Evolutionary conservation across 2,888 invertebrate species (phyloP), one percentile per base, ranked within the genome.

Genomic region (Sipha maydis): DNA sequence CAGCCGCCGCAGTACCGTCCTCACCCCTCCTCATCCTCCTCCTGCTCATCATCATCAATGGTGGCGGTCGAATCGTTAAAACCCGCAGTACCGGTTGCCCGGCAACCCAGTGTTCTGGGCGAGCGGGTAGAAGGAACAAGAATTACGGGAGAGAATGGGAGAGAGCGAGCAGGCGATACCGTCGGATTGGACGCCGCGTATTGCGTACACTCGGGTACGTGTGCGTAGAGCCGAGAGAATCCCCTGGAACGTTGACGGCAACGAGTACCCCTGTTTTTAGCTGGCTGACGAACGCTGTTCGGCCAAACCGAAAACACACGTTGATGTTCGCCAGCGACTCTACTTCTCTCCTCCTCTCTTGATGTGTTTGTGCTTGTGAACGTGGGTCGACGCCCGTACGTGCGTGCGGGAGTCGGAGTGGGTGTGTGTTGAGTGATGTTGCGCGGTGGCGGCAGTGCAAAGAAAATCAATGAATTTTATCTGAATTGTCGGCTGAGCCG

Each of bases 211-310:
- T 56, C 9, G 38, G 28, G 67, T 41, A 1, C 34, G 34, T 31
- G 19, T 41, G 54, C 34, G 71, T n/a, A n/a, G 19, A 9, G 17
- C 14, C 14, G 76, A 41, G 41, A 67, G 75, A 84, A 76, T 67
- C 41, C 61, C 41, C 84, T 84, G 76, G 84, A 84, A 76, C 61
- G 38, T 41, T 54, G 34, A 21, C 34, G 38, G 61, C 54, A 28
- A 54, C 48, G 48, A 28, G 48, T n/a, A 11, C 76, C 48, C 21
- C 34, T 41, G 19, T n/a, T 48, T 34, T 31, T 69, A 78, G 48
- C 31, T 19, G 85, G n/a, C 77, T 85, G 85, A 85, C 85, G 48
- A 85, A 78, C 48, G 77, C 25, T 85, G 85, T 85, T 85, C 85
- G 77, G 85, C 77, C 25, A 31, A 28, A 54, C 61, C 75, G 28